These are phyloP conservation scores for Lasioglossum baleicum DNA, from an alignment of 1,140 invertebrate genomes.

Conservation along the genomic window DNA sequence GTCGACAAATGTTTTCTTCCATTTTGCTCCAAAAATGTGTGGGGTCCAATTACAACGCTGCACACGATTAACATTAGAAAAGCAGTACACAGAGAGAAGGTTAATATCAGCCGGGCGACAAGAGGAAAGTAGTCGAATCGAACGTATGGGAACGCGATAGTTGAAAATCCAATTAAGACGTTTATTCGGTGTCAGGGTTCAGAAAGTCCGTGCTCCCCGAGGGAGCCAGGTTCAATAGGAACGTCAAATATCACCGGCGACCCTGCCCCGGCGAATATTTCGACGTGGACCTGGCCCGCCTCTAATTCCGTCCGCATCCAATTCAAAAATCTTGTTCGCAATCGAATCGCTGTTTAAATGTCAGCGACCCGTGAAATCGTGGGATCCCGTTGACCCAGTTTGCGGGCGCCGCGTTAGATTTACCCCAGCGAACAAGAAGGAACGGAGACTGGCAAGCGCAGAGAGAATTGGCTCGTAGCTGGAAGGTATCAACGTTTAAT, in stretches of 20 bases:
- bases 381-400: slow-evolving; percentile 40
- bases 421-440: slow-evolving; percentile 37
- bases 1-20: too few relatives aligned
- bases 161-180: not conserved
- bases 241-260: not conserved
- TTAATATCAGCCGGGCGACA: too few relatives aligned
- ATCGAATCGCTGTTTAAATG: slow-evolving; percentile 39
- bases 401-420: slow-evolving; percentile 24
- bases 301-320: slow-evolving; percentile 12
- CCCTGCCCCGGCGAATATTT: slow-evolving; percentile 1
- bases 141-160: not conserved
- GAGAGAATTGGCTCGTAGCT: slow-evolving; percentile 45
- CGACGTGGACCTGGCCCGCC: not conserved
- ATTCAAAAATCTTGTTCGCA: slow-evolving; percentile 37
- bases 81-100: too few relatives aligned
- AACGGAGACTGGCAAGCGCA: not conserved
- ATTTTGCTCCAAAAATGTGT: too few relatives aligned
- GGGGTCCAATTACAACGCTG: too few relatives aligned
- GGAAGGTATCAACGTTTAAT: slow-evolving; percentile 53
- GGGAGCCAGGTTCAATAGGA: not conserved
- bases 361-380: slow-evolving; percentile 40
- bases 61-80: too few relatives aligned
- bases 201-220: not conserved
- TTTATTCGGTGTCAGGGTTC: not conserved
- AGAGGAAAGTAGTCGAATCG: too few relatives aligned